Evolutionary conservation across 2,113 vertebrate species (phyloP), one percentile per base, ranked within the genome.

Genomic region (Origma solitaria): DNA sequence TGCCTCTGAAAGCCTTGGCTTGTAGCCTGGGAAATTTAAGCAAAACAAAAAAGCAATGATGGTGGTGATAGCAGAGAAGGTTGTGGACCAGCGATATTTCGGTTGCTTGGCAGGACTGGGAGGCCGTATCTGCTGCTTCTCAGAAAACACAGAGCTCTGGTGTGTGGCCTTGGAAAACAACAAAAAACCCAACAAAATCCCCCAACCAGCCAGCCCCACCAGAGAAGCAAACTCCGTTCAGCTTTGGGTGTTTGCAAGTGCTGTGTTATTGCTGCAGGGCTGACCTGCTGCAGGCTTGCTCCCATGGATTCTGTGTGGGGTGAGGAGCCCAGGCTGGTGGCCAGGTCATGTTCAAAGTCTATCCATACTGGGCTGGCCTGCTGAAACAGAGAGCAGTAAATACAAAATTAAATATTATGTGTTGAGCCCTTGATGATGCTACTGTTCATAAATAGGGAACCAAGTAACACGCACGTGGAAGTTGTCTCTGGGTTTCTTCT

Each of bases 401-500:
- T 69, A 53, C 9, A 94, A 57, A 93, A 10, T n/a, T 47, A 47
- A 51, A 31, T 69, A 33, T 38, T 82, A 44, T 13, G 53, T 73
- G 88, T 70, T 83, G 72, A 90, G 76, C 88, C 79, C 76, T 88
- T 64, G 58, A 20, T 94, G 91, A 49, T 94, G 71, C 47, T 88
- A 40, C 82, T 88, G 82, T 78, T 96, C 76, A 71, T 92, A 87
- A 90, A 77, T 64, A 88, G 86, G 76, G 70, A 93, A 38, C 86
- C 57, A 86, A 95, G 92, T 82, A 88, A 84, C 35, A 1, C 0
- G 82, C 79, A 87, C 15, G 28, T 96, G 82, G 72, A 96, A 78
- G 94, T 93, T 93, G 88, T 91, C 82, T 92, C 60, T 66, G 82
- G 72, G 54, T 91, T 89, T 76, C 89, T 97, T 84, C 86, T 95